Evolutionary conservation across 2,888 invertebrate species (phyloP).

Genomic region (Colostygia pectinataria): DNA sequence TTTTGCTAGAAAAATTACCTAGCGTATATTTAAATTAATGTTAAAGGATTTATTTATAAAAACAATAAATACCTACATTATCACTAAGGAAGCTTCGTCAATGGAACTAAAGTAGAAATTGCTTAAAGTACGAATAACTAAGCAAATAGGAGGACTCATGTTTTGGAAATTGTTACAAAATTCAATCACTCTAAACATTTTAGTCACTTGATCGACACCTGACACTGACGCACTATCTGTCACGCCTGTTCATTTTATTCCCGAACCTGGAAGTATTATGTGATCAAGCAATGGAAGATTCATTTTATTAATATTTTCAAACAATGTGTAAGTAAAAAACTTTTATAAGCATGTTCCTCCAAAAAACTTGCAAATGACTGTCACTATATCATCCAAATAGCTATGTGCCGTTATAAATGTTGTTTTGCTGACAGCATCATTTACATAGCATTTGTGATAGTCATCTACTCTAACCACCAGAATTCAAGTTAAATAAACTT

Average conservation of each 20-base stretch:
- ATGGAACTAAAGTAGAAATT: constrained; percentile 44
- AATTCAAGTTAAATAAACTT: no score
- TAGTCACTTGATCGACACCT: not conserved
- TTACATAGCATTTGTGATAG: not conserved
- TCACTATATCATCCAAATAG: not conserved
- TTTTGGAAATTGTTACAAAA: constrained; percentile 17
- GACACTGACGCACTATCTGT: not conserved
- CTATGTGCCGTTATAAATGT: not conserved
- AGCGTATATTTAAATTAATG: constrained; percentile 42
- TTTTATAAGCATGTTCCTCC: constrained; percentile 1
- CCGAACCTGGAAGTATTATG: constrained; percentile 19
- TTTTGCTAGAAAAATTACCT: constrained; percentile 38
- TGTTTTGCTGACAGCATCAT: not conserved
- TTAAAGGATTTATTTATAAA: constrained; percentile 44
- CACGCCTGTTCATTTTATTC: constrained; percentile 22
- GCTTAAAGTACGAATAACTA: constrained; percentile 29
- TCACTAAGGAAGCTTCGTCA: constrained; percentile 65
- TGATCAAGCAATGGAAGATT: constrained; percentile 25
- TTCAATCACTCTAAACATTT: constrained; percentile 9
- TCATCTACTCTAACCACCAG: no score
- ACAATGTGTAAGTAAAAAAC: constrained; percentile 7
- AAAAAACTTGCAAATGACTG: not conserved
- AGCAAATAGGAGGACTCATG: constrained; percentile 22
- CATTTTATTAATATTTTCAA: not conserved
- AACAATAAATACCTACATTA: constrained; percentile 57